Evolutionary conservation across 2,797 vertebrate species (phyloP).

Genomic region (Mormyrus proboscirostris): DNA sequence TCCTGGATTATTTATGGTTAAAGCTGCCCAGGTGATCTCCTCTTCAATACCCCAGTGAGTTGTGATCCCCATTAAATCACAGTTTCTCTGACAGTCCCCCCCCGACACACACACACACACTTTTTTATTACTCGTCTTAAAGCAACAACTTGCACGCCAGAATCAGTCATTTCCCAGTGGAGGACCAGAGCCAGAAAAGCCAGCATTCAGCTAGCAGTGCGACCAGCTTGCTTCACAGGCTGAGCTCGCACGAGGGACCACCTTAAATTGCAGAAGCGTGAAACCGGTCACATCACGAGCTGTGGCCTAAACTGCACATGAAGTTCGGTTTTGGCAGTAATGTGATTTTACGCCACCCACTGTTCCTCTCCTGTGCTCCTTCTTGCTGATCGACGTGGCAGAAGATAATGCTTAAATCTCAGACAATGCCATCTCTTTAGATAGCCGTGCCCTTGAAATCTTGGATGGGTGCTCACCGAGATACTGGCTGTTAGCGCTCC

Average conservation of each 20-base stretch:
- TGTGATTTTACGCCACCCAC: not conserved
- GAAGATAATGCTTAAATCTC: not conserved
- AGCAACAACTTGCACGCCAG: not conserved
- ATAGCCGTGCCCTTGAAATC: not conserved
- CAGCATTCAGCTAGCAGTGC: not conserved
- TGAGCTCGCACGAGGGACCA: not conserved
- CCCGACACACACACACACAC: not conserved
- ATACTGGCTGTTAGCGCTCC: not conserved
- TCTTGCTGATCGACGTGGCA: not conserved
- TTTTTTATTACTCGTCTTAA: not conserved
- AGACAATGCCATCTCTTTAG: not conserved
- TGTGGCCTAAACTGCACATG: not conserved
- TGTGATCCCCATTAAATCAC: conserved; percentile 6
- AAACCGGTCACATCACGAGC: not conserved
- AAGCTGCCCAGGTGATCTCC: not conserved
- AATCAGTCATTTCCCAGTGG: not conserved
- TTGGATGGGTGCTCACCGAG: not conserved
- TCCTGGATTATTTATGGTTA: conserved; percentile 2
- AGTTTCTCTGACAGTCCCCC: not conserved
- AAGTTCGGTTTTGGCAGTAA: not conserved
- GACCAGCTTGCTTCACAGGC: not conserved
- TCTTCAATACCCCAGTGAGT: not conserved
- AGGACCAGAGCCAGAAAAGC: not conserved
- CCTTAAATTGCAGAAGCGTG: not conserved
- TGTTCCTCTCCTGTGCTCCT: not conserved